Conservation (phyloP, 1,140 invertebrate genomes). For the Cataglyphis hispanica region DNA sequence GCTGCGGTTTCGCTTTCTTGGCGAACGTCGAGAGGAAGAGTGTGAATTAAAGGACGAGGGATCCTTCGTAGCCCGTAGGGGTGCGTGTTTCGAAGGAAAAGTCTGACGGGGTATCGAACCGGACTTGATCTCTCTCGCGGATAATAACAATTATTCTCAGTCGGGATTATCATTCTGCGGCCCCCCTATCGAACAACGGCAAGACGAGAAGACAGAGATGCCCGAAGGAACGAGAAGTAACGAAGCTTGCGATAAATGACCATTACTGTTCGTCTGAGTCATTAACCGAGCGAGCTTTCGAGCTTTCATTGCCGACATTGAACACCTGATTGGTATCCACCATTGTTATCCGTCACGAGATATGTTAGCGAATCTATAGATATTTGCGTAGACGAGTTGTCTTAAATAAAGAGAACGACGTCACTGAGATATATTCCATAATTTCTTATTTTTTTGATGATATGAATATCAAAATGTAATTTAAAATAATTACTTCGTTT, state of each 20-base stretch:
- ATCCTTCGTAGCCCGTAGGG: constrained; percentile 6
- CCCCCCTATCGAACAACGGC: constrained; percentile 15
- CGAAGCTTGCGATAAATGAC: constrained; percentile 46
- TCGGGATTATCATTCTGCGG: constrained; percentile 7
- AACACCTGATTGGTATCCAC: constrained; percentile 72
- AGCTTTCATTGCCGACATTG: too few relatives aligned
- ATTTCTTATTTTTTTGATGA: neutral
- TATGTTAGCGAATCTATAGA: constrained; percentile 56
- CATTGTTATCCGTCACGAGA: constrained; percentile 73
- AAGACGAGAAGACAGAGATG: neutral
- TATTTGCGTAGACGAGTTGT: constrained; percentile 21
- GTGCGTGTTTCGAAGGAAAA: constrained; percentile 22
- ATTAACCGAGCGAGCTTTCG: constrained; percentile 54
- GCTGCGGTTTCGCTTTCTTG: constrained; percentile 37
- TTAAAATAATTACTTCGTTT: constrained; percentile 8
- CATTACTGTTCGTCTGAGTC: constrained; percentile 65
- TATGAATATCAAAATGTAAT: constrained; percentile 21
- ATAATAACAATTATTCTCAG: constrained; percentile 29
- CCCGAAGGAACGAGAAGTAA: constrained; percentile 30
- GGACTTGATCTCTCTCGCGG: constrained; percentile 32
- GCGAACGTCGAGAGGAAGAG: neutral
- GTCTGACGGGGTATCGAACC: neutral
- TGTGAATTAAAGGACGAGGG: constrained; percentile 40
- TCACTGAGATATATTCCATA: neutral
- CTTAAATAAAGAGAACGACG: neutral